Percentiles rank a stretch among this genome's conserved stretches.
phyloP scores from a whole-genome alignment of 2,888 invertebrate species.

The Nipponacmea schrenckii region DNA sequence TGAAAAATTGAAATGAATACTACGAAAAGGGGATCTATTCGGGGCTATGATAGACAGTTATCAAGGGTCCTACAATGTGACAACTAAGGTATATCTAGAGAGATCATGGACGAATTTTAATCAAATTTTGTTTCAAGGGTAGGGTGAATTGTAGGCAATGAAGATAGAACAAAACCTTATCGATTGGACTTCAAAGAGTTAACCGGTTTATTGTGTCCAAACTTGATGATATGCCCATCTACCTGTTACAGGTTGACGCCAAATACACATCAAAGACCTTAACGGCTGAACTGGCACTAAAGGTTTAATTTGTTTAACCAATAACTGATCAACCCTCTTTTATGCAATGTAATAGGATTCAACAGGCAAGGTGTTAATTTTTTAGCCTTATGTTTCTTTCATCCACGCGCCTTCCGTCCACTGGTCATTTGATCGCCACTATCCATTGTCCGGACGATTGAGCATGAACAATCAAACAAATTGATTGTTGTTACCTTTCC shows the following conservation, averaged over 20 bases:
- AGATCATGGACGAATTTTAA: too few relatives aligned
- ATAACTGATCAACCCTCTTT: neutral
- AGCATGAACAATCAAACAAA: slow-evolving; percentile 2
- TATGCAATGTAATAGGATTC: slow-evolving; percentile 9
- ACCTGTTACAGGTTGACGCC: slow-evolving; percentile 5
- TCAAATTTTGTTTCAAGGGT: too few relatives aligned
- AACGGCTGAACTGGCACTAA: neutral
- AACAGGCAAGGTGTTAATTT: slow-evolving; percentile 7
- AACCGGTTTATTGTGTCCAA: neutral
- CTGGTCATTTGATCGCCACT: slow-evolving; percentile 1
- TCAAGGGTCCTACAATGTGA: too few relatives aligned
- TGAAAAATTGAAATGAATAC: too few relatives aligned
- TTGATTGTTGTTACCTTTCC: slow-evolving; percentile 6
- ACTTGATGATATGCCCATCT: neutral
- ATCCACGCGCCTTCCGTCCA: slow-evolving; percentile 4
- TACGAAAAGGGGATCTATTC: too few relatives aligned
- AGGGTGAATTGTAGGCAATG: too few relatives aligned
- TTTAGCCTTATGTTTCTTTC: neutral
- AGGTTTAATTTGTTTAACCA: slow-evolving; percentile 4
- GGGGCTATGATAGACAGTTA: too few relatives aligned
- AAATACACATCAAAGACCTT: slow-evolving; percentile 5
- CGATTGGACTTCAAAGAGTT: neutral
- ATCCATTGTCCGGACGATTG: slow-evolving; percentile 3
- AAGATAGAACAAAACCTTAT: neutral
- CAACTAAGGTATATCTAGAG: too few relatives aligned